Evolutionary conservation across 2,113 vertebrate genomes (phyloP), one percentile per base, ranked within the genome.

Genomic region (Girardinichthys multiradiatus): DNA sequence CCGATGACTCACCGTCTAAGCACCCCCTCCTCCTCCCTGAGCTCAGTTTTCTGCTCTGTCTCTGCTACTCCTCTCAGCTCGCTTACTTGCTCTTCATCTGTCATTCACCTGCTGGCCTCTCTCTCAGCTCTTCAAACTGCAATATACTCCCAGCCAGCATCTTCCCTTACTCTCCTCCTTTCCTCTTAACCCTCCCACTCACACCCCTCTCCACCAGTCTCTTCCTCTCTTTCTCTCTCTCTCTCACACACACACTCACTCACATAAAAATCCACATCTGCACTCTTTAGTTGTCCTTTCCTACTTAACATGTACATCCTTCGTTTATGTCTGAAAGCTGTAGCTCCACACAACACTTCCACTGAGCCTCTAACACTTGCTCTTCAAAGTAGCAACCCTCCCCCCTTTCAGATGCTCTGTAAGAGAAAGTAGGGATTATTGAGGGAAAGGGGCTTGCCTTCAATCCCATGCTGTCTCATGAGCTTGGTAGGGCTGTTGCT

Each of bases 401-500:
- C 54, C 57, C 35, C 42, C 28, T 45, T 62, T 26, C 69, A 33
- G 58, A 64, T 17, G 17, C 73, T 73, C 28, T 65, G 45, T 70
- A 39, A 70, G 76, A 45, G 73, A 72, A 59, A 39, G 73, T 29
- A 57, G 70, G 60, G 33, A 63, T 79, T 62, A 28, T 78, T 67
- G 30, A 31, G 58, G 76, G 64, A 68, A 77, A 27, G 48, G 81
- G 84, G 83, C 51, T 81, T 70, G 62, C 61, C 72, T 79, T 68
- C 31, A 64, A 71, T 83, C 73, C 77, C 72, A 67, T 63, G 30
- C 64, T 71, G 31, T 68, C 76, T 82, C 62, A 69, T 29, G 4
- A 86, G 68, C 78, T 70, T 57, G 65, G 72, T 30, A 26, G 69
- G 78, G 72, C 64, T 79, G 90, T 92, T 92, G 87, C 89, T 79